Evolutionary conservation across 2,888 invertebrate genomes (phyloP), one percentile per base, ranked within the genome.

Genomic region (Eupsilia transversa): DNA sequence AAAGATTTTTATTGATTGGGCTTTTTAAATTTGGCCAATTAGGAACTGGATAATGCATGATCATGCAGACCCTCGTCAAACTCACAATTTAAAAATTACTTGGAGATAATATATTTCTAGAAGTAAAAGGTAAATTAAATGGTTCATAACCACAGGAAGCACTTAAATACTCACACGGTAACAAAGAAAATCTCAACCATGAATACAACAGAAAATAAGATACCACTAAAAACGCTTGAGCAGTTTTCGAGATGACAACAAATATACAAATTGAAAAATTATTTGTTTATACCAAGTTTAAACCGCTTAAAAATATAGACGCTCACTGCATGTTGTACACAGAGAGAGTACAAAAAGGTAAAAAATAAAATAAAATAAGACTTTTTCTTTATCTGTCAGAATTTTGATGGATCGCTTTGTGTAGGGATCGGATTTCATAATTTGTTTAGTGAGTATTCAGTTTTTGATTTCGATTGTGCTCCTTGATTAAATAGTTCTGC

Each of bases 341-440:
- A 89, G 88, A 85, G 86, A n/a, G 88, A 85, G 85, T 79, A 79
- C 77, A 83, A 91, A 89, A 88, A 89, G 88, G 86, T 86, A 87
- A 86, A 63, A 46, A n/a, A n/a, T n/a, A 6, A 46, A 46, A 20
- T n/a, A 57, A 84, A 76, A 79, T 41, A 66, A 78, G 79, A 89
- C 89, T 91, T 92, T 92, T 92, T 92, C 89, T 90, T 67, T 90
- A 85, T 88, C 95, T 94, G 95, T 95, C 95, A 94, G 79, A 93
- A 87, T 94, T 82, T 80, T 95, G 95, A 95, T 94, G 94, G 95
- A 95, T 95, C 93, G 91, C 90, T 91, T 89, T 92, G 90, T 89
- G 82, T 77, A 70, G 82, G 88, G 93, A 94, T 95, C 94, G 88
- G 90, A 92, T 96, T 96, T 94, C 96, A 94, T 94, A 94, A 94